These are phyloP conservation scores for Pristionchus arcanus DNA, from an alignment of 2,888 invertebrate genomes.

Conservation along the genomic window DNA sequence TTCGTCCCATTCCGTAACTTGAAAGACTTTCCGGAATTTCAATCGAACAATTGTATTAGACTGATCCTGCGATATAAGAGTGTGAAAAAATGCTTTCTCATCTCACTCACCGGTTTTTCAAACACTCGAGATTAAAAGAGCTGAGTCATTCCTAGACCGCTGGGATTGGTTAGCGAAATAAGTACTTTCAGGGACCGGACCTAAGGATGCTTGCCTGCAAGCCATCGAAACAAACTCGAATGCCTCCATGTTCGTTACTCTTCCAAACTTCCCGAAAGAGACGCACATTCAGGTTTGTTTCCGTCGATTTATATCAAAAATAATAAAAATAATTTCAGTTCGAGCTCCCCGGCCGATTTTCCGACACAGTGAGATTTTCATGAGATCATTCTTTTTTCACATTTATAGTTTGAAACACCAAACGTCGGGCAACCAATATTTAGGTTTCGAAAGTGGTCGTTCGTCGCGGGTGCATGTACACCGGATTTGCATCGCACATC, in stretches of 20 bases:
- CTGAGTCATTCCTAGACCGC: too few species aligned
- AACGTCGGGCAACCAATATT: background rate
- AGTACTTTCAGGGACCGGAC: background rate
- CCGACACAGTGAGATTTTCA: background rate
- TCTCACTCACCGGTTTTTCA: too few species aligned
- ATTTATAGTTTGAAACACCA: too few species aligned
- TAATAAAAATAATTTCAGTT: background rate
- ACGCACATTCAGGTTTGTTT: background rate
- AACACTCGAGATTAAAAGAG: too few species aligned
- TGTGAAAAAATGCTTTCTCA: too few species aligned
- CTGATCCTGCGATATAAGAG: too few species aligned
- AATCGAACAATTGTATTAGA: too few species aligned
- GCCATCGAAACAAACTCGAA: background rate
- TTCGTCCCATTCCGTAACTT: too few species aligned
- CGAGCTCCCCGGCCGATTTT: background rate
- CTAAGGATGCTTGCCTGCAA: background rate
- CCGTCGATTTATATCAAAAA: background rate
- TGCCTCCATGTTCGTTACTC: background rate
- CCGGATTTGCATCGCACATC: background rate
- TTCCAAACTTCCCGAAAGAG: background rate
- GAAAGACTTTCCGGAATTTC: too few species aligned
- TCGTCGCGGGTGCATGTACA: background rate
- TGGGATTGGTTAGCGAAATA: too few species aligned
- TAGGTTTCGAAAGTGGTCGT: background rate
- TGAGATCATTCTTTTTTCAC: background rate